Evolutionary conservation across 1,140 invertebrate species (phyloP), one percentile per base, ranked within the genome.

Genomic region (Drosophila willistoni): DNA sequence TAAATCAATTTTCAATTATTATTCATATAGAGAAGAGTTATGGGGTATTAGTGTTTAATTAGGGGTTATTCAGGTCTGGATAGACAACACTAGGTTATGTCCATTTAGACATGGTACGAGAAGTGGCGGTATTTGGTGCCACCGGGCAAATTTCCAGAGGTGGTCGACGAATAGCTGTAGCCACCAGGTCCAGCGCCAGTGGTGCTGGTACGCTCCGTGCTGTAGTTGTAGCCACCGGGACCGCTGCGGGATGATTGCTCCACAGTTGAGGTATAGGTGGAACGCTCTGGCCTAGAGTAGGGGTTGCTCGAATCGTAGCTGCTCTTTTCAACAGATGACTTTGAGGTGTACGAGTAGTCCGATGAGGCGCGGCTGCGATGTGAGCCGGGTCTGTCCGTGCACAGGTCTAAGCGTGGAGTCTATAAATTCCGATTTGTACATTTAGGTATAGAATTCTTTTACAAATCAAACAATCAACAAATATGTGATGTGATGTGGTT

Each of bases 381-480:
- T 78, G 93, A 91, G 79, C 95, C 94, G 72, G 96, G 95, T 90
- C 95, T 94, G 93, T 96, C 96, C 92, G 95, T 94, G 90, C 96
- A 96, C 92, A 96, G 95, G 94, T 97, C 96, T 94, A 96, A 95
- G 77, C 96, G 94, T 92, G 96, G 96, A 93, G 95, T 97, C 96
- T 97, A 94, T 92, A 94, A 94, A 90, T 91, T 91, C 90, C 83
- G 85, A 85, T 89, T 89, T 79, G 73, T 73, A 85, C 69, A 90
- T 85, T 90, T 81, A 74, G 64, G 73, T 76, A 81, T 63, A 80
- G 70, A 87, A 65, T 79, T 79, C 55, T 76, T 68, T 79, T 76
- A 68, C 71, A 84, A 74, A 79, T 73, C 64, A 77, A 69, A 68
- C 78, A 76, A 78, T 81, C 78, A 72, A 67, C 68, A 72, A 66